phyloP scores from a whole-genome alignment of 2,888 invertebrate genomes.

The Macaria liturata region DNA sequence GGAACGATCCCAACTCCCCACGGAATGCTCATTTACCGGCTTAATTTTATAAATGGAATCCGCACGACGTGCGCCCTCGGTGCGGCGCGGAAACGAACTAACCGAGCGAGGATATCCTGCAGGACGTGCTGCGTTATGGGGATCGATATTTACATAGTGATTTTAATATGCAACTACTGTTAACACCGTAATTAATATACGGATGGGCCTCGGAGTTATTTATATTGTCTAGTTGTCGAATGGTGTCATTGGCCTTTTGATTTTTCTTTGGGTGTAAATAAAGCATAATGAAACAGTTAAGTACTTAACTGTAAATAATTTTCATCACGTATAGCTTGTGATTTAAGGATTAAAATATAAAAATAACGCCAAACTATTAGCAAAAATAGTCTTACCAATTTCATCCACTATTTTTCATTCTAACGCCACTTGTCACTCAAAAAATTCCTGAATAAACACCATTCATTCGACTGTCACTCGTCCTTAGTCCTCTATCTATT shows the following conservation, averaged over 20 bases:
- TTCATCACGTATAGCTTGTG: no score
- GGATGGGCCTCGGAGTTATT: constrained; percentile 31
- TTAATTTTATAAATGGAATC: constrained; percentile 60
- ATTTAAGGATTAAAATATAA: no score
- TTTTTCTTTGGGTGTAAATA: no score
- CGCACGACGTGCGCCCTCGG: constrained; percentile 64
- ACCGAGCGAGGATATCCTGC: constrained; percentile 72
- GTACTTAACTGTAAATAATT: no score
- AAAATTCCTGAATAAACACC: constrained; percentile 27
- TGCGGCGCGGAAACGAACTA: constrained; percentile 75
- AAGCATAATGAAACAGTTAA: no score
- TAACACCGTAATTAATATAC: constrained; percentile 46
- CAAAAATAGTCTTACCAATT: background rate
- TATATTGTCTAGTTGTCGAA: constrained; percentile 6
- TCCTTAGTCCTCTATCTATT: constrained; percentile 33
- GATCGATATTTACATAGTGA: constrained; percentile 80
- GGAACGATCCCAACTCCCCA: constrained; percentile 28
- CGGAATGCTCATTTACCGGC: constrained; percentile 47
- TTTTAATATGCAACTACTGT: constrained; percentile 72
- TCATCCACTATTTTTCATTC: constrained; percentile 2
- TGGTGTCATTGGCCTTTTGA: background rate
- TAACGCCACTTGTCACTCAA: constrained; percentile 16
- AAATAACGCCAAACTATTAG: no score
- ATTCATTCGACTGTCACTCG: constrained; percentile 33
- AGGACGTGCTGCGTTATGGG: constrained; percentile 73